Evolutionary conservation across 2,888 invertebrate species (phyloP).

Genomic region (Hirudinaria manillensis): DNA sequence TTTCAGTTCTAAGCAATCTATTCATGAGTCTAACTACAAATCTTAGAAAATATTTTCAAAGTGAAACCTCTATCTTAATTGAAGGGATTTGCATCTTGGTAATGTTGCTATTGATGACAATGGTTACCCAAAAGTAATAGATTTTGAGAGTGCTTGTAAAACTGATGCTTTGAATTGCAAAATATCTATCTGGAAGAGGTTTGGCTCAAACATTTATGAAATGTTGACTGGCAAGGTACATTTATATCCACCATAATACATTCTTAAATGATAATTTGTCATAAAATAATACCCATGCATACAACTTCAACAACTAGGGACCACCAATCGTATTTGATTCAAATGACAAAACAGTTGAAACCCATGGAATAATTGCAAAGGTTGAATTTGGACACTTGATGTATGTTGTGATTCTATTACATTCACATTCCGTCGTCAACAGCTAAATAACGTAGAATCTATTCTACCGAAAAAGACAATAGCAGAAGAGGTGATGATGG

Average conservation of each 20-base stretch:
- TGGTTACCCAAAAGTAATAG: not conserved
- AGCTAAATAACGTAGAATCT: not conserved
- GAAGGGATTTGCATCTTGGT: not conserved
- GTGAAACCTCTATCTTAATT: not conserved
- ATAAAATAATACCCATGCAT: too few relatives aligned
- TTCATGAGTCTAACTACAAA: too few relatives aligned
- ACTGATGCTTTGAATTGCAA: not conserved
- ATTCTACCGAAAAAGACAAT: not conserved
- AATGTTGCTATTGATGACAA: not conserved
- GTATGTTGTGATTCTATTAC: too few relatives aligned
- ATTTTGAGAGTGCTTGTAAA: constrained; percentile 1
- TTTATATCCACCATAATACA: not conserved
- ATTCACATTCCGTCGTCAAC: not conserved
- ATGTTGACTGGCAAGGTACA: constrained; percentile 1
- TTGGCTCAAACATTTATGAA: not conserved
- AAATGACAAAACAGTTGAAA: too few relatives aligned
- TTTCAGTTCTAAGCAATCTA: too few relatives aligned
- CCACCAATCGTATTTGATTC: too few relatives aligned
- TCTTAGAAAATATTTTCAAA: too few relatives aligned
- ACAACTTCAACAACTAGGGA: too few relatives aligned
- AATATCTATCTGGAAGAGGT: not conserved
- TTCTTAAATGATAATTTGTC: too few relatives aligned
- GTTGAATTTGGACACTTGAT: too few relatives aligned
- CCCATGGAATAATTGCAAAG: too few relatives aligned
- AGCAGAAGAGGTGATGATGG: not conserved